Percentiles rank a stretch among this genome's conserved stretches.
These are phyloP conservation scores for Enteromius afrohamiltoni DNA, from an alignment of 2,797 vertebrate species.

Conservation along the genomic window DNA sequence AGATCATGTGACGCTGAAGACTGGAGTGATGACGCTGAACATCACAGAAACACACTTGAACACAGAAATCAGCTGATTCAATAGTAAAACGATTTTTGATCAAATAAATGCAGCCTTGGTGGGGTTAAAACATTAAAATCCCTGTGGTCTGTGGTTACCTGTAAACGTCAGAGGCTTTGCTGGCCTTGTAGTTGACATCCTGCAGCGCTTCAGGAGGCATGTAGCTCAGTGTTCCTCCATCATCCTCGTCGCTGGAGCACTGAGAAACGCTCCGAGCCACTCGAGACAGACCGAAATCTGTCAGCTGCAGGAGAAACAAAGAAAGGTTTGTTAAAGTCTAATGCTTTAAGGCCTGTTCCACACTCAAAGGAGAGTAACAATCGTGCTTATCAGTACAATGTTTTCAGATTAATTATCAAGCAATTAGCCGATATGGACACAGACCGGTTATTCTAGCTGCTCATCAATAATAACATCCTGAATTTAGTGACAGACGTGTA, in stretches of 20 bases:
- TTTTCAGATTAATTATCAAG: no score
- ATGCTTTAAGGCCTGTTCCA: no score
- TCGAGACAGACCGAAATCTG: constrained; percentile 20
- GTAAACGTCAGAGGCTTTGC: constrained; percentile 74
- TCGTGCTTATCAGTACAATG: no score
- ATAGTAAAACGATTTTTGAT: neutral
- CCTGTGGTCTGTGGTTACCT: constrained; percentile 65
- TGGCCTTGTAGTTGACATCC: constrained; percentile 57
- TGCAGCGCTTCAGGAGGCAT: constrained; percentile 79
- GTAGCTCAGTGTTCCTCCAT: constrained; percentile 73
- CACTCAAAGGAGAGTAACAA: no score
- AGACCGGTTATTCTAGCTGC: neutral
- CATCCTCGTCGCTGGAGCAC: neutral
- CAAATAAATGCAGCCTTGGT: neutral
- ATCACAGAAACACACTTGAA: no score
- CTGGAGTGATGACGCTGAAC: no score
- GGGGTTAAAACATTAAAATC: neutral
- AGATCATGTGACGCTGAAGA: no score
- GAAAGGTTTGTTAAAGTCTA: no score
- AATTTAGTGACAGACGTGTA: neutral
- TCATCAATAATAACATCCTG: neutral
- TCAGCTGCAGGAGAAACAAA: neutral
- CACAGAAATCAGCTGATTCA: no score
- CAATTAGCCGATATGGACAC: no score
- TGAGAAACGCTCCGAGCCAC: constrained; percentile 57